Evolutionary conservation across 2,113 vertebrate genomes (phyloP), one percentile per base, ranked within the genome.

Genomic region (Alaudala cheleensis): DNA sequence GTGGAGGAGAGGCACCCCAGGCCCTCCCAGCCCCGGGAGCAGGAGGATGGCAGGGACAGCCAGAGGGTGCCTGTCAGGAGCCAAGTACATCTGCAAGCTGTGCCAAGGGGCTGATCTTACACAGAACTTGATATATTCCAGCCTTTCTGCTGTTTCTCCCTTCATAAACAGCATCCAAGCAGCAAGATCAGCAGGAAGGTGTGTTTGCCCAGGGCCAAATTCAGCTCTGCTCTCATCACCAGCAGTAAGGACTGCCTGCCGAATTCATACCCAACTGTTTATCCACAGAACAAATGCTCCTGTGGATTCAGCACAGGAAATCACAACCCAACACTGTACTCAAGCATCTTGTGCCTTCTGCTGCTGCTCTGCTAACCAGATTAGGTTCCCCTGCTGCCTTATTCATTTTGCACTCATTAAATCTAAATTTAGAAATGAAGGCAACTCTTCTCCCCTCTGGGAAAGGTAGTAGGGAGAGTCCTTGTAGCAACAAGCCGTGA

Each of bases 401-500:
- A 93, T 92, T 96, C 83, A 81, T 95, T 88, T 40, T 69, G 28
- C 42, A 26, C 70, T 93, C 95, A 94, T 93, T 95, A 91, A 84
- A 86, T 84, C 84, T 95, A 95, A 88, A 96, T 96, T 94, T 94
- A 96, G 94, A 89, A 90, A 70, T 1, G 64, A 91, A 97, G 85
- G 58, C 39, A 91, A 85, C 61, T 77, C 70, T 70, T 87, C 61
- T 96, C 33, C 71, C 85, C 88, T 93, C 80, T 69, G 91, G 92
- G 88, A 64, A 74, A 61, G 61, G 73, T 87, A 71, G n/a, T 56
- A 74, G 51, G 82, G 89, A 71, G 72, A 92, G 57, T 61, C 86
- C 69, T 54, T 61, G 65, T 80, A 86, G 58, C 49, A 70, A 67
- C 61, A 76, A 94, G 85, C 42, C 28, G 1, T 58, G 42, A 92